These are phyloP conservation scores for Mesocentrotus franciscanus DNA, from an alignment of 53 echinoderm and acorn worm species.

Conservation along the genomic window DNA sequence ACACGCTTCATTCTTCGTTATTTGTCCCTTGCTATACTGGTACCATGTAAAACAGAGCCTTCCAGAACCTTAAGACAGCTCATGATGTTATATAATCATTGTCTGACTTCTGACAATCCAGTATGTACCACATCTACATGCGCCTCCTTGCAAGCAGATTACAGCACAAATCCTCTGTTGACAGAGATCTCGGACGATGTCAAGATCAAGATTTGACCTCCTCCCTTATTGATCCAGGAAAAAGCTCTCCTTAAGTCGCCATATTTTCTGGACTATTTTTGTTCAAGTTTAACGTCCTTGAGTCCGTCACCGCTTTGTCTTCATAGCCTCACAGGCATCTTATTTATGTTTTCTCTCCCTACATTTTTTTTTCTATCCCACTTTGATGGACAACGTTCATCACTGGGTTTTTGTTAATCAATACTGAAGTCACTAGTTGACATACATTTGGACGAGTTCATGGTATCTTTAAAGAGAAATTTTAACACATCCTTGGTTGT, in stretches of 20 bases:
- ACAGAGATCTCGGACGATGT: background rate
- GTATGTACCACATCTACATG: background rate
- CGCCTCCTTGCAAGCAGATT: background rate
- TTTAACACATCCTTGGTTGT: background rate
- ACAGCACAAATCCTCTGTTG: background rate
- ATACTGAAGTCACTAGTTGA: background rate
- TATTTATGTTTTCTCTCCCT: background rate
- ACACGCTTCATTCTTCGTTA: no score
- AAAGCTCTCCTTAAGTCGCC: background rate
- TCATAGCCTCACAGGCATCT: background rate
- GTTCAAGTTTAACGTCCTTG: background rate
- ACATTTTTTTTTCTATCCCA: background rate
- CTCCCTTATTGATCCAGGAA: background rate
- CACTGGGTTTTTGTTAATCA: background rate
- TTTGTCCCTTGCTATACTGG: no score
- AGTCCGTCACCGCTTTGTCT: background rate
- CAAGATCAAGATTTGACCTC: conserved; percentile 30
- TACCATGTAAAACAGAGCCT: no score
- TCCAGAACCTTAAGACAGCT: no score
- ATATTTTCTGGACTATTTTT: conserved; percentile 29
- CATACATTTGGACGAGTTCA: background rate
- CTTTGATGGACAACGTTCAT: background rate
- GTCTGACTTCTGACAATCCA: background rate
- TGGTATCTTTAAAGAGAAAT: background rate
- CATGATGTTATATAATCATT: no score